Percentiles rank a stretch among this genome's conserved stretches.
Evolutionary conservation across 2,888 invertebrate species (phyloP).

Genomic region (Hanleya hanleyi): DNA sequence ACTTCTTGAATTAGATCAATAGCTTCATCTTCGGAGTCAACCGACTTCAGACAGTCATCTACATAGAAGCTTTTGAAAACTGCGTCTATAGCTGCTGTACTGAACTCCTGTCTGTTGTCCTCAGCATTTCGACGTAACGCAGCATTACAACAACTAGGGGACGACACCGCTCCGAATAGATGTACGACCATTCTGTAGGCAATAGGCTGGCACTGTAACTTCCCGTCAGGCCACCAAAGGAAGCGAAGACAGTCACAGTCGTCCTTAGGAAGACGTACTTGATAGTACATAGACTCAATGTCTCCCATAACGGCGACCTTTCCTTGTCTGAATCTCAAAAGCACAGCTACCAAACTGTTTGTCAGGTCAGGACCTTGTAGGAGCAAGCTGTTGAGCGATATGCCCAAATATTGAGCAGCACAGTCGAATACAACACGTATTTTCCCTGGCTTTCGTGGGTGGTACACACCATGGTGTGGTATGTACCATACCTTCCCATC

Average conservation of each 20-base stretch:
- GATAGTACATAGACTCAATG: not conserved
- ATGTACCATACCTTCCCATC: slow-evolving; percentile 12
- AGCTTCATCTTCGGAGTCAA: too few relatives aligned
- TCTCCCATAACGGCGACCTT: slow-evolving; percentile 1
- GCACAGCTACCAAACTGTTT: not conserved
- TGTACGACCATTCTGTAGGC: too few relatives aligned
- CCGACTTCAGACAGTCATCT: too few relatives aligned
- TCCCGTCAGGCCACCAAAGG: not conserved
- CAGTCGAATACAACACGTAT: slow-evolving; percentile 8
- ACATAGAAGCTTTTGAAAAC: too few relatives aligned
- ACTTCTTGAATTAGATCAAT: too few relatives aligned
- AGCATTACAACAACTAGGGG: too few relatives aligned
- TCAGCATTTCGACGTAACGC: too few relatives aligned
- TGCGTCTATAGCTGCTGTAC: too few relatives aligned
- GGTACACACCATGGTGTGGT: slow-evolving; percentile 12
- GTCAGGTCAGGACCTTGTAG: slow-evolving; percentile 1
- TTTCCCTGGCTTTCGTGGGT: slow-evolving; percentile 4
- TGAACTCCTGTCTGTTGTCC: too few relatives aligned
- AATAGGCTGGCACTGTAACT: too few relatives aligned
- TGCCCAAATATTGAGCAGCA: not conserved
- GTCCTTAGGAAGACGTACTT: not conserved
- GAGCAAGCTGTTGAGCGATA: not conserved
- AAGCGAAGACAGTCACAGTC: not conserved
- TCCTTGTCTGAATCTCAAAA: not conserved
- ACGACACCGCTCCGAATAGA: too few relatives aligned